Percentiles rank a stretch among this genome's conserved stretches.
Conservation (phyloP, 2,888 invertebrate genomes). For the Tiliacea citrago region DNA sequence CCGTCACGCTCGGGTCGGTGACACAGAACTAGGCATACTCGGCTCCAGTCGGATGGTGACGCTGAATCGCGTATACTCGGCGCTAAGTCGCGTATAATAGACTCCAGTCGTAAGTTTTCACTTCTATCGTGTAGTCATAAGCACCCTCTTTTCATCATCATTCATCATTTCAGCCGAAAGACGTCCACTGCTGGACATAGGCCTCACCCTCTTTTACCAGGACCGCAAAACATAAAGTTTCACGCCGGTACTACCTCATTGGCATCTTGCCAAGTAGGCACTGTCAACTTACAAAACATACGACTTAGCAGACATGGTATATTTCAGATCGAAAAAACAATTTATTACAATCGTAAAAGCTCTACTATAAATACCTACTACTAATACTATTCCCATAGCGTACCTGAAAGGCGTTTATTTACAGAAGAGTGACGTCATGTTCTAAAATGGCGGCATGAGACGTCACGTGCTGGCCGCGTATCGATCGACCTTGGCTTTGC, state of each 20-base stretch:
- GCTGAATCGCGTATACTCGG: too few relatives aligned
- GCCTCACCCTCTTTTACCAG: too few relatives aligned
- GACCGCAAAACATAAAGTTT: slow-evolving; percentile 1
- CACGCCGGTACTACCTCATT: background rate
- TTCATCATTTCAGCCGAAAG: too few relatives aligned
- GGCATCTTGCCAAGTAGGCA: slow-evolving; percentile 27
- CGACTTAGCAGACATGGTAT: background rate
- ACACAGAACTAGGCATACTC: too few relatives aligned
- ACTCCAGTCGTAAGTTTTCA: too few relatives aligned
- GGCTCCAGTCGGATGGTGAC: too few relatives aligned
- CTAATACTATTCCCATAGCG: slow-evolving; percentile 9
- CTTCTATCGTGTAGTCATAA: too few relatives aligned
- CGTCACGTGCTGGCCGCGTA: slow-evolving; percentile 62
- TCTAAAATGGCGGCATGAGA: slow-evolving; percentile 54
- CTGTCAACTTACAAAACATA: slow-evolving; percentile 14
- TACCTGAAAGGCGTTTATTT: slow-evolving; percentile 45
- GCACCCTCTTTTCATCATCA: too few relatives aligned
- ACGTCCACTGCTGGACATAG: too few relatives aligned
- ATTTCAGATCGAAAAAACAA: background rate
- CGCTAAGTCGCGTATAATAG: too few relatives aligned
- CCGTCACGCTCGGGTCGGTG: too few relatives aligned
- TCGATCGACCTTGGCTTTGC: slow-evolving; percentile 72
- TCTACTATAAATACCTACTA: slow-evolving; percentile 28
- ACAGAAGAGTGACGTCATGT: slow-evolving; percentile 50
- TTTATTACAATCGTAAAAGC: slow-evolving; percentile 20